Conservation (phyloP, 2,888 invertebrate genomes). For the Phengaris alcon region DNA sequence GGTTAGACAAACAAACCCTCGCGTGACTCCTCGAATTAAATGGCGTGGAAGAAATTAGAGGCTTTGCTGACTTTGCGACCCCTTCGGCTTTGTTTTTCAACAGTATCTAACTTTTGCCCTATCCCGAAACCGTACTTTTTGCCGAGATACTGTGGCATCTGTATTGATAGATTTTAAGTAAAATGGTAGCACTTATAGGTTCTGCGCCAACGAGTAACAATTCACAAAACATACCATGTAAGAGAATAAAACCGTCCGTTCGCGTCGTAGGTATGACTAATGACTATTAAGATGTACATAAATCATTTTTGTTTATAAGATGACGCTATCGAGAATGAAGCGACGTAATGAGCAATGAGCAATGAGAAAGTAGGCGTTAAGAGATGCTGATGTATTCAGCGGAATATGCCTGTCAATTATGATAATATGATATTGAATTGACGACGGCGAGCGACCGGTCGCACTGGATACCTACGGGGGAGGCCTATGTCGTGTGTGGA, state of each 20-base stretch:
- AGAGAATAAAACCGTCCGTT: too few relatives aligned
- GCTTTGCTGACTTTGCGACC: conserved; percentile 20
- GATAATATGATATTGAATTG: conserved; percentile 9
- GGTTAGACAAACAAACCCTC: conserved; percentile 26
- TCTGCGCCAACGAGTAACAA: too few relatives aligned
- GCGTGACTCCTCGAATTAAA: conserved; percentile 20
- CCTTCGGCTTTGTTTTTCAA: conserved; percentile 20
- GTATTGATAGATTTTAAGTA: too few relatives aligned
- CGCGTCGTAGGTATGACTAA: too few relatives aligned
- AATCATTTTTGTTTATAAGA: not conserved
- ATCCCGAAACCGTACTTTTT: not conserved
- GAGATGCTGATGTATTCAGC: conserved; percentile 16
- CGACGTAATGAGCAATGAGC: not conserved
- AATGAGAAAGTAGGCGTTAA: conserved; percentile 19
- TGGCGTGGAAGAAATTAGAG: conserved; percentile 20
- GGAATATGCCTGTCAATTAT: conserved; percentile 1
- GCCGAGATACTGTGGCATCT: not conserved
- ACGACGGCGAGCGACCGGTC: not conserved
- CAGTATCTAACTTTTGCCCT: not conserved
- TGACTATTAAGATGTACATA: too few relatives aligned
- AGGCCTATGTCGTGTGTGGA: too few relatives aligned
- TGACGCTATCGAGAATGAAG: not conserved
- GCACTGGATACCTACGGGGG: too few relatives aligned
- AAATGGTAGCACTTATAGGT: too few relatives aligned
- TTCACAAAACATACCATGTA: too few relatives aligned